phyloP scores from a whole-genome alignment of 2,888 invertebrate genomes.

The Macropis europaea region DNA sequence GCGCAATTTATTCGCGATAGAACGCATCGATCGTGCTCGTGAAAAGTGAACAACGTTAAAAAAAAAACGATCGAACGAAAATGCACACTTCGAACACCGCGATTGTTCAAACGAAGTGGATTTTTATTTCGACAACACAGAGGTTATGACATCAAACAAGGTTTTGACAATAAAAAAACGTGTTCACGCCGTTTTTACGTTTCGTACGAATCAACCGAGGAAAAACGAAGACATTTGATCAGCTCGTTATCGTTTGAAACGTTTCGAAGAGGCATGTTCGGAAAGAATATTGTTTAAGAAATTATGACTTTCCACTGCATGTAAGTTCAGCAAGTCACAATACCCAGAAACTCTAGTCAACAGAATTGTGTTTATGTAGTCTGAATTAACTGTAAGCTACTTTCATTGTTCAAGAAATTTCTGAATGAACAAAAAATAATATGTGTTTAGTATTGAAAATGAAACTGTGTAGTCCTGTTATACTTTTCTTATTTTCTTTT shows the following conservation, averaged over 20 bases:
- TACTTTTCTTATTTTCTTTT: too few relatives aligned
- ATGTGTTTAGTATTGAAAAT: background rate
- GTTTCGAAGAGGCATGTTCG: constrained; percentile 20
- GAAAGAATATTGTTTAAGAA: constrained; percentile 27
- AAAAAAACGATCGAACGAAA: constrained; percentile 28
- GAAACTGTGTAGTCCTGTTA: background rate
- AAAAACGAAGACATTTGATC: background rate
- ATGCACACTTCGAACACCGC: constrained; percentile 24
- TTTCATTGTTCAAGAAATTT: background rate
- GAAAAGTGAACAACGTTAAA: constrained; percentile 28
- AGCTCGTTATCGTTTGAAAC: background rate
- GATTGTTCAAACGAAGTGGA: constrained; percentile 8
- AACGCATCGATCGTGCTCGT: background rate
- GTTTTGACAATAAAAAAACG: constrained; percentile 31
- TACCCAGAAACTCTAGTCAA: background rate
- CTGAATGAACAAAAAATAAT: background rate
- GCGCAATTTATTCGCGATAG: constrained; percentile 4
- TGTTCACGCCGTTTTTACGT: constrained; percentile 20
- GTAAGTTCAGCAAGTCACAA: constrained; percentile 33
- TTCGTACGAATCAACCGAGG: constrained; percentile 10
- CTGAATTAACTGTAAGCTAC: background rate
- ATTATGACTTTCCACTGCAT: constrained; percentile 45
- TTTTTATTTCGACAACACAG: constrained; percentile 26
- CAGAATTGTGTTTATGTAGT: background rate
- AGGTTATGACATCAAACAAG: constrained; percentile 61